Base-by-base conservation (phyloP, 2,888 invertebrate genomes). In the Ophraella communa region DNA sequence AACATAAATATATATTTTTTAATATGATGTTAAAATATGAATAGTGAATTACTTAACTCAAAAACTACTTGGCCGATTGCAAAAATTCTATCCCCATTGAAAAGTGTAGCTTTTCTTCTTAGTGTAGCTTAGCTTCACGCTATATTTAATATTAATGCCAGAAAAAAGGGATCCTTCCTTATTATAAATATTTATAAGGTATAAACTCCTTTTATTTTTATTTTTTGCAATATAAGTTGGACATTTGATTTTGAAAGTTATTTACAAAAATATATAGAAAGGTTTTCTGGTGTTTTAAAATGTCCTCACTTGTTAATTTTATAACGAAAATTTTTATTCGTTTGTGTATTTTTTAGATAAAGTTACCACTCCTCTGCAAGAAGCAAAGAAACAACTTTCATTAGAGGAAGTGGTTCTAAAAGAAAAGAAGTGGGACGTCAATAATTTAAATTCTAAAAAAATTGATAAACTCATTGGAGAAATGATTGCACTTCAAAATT, bases 381-480 rank as follows among this genome's bases (percentile, higher is more conserved):
- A 17, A 56, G 42, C 18, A 56, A 56, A 42, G 51, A 51, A 51
- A 51, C 30, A 24, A 44, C 56, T 44, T 4, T 44, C 56, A 17
- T 44, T 55, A 55, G 55, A 55, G 23, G 42, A 55, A 55, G 23
- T 42, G n/a, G 14, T 35, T 55, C 55, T 20, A 56, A 44, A 56
- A 44, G 24, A 56, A 44, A 56, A 44, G 44, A 56, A 53, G 30
- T 53, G 56, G 23, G 42, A 56, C 56, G 14, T 20, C 23, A 42
- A 44, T 21, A 44, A 56, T 44, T 42, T 24, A 24, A 51, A 51
- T 51, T 51, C 51, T 18, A 51, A 51, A 51, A 51, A 51, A 51
- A 30, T 27, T 27, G 51, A 51, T 27, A 51, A 51, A 51, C 51
- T 51, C 27, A 33, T 33, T 33, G 33, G 33, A 33, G 42, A 44